Evolutionary conservation across 2,888 invertebrate species (phyloP).

Genomic region (Trisateles emortualis): DNA sequence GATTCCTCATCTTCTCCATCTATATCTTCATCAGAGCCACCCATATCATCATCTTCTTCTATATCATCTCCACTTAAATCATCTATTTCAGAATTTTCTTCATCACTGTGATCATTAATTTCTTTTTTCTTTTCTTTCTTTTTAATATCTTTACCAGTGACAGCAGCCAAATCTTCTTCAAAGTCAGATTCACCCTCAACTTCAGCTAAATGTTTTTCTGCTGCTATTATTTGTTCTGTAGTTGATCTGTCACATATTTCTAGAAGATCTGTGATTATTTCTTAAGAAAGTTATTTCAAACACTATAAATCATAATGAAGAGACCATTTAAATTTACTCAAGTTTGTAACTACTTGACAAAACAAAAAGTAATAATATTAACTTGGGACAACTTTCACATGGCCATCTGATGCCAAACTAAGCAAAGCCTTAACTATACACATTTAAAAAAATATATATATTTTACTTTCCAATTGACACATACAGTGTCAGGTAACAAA

Average conservation of each 20-base stretch:
- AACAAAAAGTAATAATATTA: too few relatives aligned
- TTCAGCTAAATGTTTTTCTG: conserved; percentile 88
- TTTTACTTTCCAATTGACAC: too few relatives aligned
- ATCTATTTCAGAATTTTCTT: conserved; percentile 43
- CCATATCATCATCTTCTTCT: conserved; percentile 33
- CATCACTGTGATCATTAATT: conserved; percentile 18
- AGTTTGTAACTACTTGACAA: too few relatives aligned
- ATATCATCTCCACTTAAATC: conserved; percentile 34
- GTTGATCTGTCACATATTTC: conserved; percentile 91
- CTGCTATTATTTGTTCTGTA: conserved; percentile 87
- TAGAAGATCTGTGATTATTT: conserved; percentile 86
- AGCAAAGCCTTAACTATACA: too few relatives aligned
- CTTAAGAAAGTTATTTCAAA: conserved; percentile 31
- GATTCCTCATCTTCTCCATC: conserved; percentile 42
- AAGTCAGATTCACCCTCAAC: conserved; percentile 88
- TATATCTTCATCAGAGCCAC: conserved; percentile 24
- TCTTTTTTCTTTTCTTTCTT: conserved; percentile 45
- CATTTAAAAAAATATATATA: too few relatives aligned
- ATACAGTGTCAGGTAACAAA: too few relatives aligned
- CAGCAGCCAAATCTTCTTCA: conserved; percentile 88
- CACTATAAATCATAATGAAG: too few relatives aligned
- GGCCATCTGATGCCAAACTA: too few relatives aligned
- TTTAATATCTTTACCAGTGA: conserved; percentile 77
- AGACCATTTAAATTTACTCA: too few relatives aligned
- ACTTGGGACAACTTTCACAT: too few relatives aligned